Conservation (phyloP, 35 echinoderm and acorn worm species). For the Ophioderma brevispina region DNA sequence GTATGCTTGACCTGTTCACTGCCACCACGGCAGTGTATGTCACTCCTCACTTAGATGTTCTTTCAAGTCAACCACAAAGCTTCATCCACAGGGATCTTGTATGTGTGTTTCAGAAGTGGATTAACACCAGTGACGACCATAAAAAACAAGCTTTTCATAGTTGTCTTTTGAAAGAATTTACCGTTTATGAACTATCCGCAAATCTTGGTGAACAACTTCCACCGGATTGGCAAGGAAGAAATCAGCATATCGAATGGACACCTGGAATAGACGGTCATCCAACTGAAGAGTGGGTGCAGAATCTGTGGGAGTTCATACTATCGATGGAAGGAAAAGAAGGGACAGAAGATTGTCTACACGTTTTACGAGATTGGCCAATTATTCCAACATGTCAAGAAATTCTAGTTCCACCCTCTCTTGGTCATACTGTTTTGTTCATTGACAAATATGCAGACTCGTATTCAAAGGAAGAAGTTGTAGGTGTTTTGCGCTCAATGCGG, state of each 20-base stretch:
- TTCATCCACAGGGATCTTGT: slow-evolving; percentile 24
- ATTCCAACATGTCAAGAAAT: neutral
- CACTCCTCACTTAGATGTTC: neutral
- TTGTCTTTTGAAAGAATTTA: slow-evolving; percentile 25
- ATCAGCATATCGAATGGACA: slow-evolving; percentile 12
- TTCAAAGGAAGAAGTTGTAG: too few species aligned
- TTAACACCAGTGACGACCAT: neutral
- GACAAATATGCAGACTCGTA: neutral
- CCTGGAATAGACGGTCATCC: slow-evolving; percentile 9
- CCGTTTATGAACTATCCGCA: neutral
- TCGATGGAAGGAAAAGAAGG: neutral
- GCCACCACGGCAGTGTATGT: neutral
- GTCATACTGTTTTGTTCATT: slow-evolving; percentile 2
- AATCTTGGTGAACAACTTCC: neutral
- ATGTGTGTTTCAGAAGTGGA: neutral
- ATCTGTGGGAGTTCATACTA: slow-evolving; percentile 8
- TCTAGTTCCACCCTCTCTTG: neutral
- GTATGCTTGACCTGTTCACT: neutral
- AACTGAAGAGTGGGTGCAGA: neutral
- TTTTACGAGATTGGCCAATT: slow-evolving; percentile 4
- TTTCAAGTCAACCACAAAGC: neutral
- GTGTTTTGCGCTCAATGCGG: neutral
- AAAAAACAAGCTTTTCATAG: neutral
- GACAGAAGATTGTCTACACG: neutral
- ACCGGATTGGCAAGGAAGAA: neutral